phyloP scores from a whole-genome alignment of 2,797 vertebrate species.

The Danio aesculapii region DNA sequence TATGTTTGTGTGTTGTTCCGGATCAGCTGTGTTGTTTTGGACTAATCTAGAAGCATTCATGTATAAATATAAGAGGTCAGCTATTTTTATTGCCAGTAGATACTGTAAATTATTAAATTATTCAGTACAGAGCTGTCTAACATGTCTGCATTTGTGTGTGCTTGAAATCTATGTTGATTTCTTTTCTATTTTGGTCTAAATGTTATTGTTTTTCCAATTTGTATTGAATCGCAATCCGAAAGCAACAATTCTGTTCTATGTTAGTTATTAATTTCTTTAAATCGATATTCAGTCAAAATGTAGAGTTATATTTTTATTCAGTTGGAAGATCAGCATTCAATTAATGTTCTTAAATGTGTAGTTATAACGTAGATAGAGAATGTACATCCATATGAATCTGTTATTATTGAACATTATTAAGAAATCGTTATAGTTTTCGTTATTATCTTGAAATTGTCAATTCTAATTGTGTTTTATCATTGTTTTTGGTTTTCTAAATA shows the following conservation, averaged over 20 bases:
- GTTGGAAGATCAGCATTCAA: no score
- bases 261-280: no score
- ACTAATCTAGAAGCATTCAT: not conserved
- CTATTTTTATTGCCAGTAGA: not conserved
- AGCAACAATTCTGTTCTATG: not conserved
- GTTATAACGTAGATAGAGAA: no score
- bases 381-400: no score
- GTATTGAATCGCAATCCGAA: not conserved
- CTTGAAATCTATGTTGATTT: not conserved
- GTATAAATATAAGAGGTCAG: not conserved
- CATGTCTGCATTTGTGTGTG: not conserved
- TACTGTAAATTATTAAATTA: not conserved
- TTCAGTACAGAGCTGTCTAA: not conserved
- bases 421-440: no score
- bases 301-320: no score
- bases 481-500: no score
- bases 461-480: no score
- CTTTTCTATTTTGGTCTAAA: not conserved
- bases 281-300: no score
- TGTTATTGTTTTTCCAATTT: not conserved
- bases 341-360: no score
- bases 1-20: conserved; percentile 6
- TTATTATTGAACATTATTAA: no score
- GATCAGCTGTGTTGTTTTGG: conserved; percentile 20
- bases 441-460: no score